These are phyloP conservation scores for Adrianichthys oophorus DNA, from an alignment of 2,797 vertebrate species.

Conservation along the genomic window DNA sequence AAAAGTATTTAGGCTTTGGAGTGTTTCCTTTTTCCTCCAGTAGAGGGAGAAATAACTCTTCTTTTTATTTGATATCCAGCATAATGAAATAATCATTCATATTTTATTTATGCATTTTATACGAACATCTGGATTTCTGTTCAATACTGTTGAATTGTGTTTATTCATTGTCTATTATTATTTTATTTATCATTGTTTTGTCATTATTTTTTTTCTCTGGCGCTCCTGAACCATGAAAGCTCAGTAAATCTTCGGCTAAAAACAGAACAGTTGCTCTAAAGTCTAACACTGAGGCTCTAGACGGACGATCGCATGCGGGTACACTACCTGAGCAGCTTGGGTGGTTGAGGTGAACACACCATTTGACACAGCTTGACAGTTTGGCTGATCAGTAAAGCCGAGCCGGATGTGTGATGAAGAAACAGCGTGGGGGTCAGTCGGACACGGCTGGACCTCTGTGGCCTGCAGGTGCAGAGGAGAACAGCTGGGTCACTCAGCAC, in stretches of 20 bases:
- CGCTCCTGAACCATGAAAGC: conserved; percentile 22
- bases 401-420: conserved; percentile 79
- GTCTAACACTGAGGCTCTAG: neutral
- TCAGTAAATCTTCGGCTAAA: conserved; percentile 4
- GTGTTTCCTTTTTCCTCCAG: conserved; percentile 48
- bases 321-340: conserved; percentile 74
- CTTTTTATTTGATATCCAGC: conserved; percentile 20
- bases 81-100: conserved; percentile 21
- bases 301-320: conserved; percentile 4
- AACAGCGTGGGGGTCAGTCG: conserved; percentile 68
- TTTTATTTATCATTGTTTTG: conserved; percentile 31
- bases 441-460: conserved; percentile 59
- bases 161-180: conserved; percentile 19
- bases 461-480: conserved; percentile 61
- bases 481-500: conserved; percentile 28
- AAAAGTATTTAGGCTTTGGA: neutral
- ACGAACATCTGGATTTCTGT: conserved; percentile 28
- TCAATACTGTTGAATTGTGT: conserved; percentile 21
- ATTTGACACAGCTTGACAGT: conserved; percentile 75
- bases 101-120: conserved; percentile 45
- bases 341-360: conserved; percentile 67
- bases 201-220: conserved; percentile 13
- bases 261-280: neutral
- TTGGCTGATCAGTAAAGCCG: conserved; percentile 70
- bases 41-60: conserved; percentile 61